Evolutionary conservation across 1,140 invertebrate genomes (phyloP), one percentile per base, ranked within the genome.

Genomic region (Antheraea pernyi): DNA sequence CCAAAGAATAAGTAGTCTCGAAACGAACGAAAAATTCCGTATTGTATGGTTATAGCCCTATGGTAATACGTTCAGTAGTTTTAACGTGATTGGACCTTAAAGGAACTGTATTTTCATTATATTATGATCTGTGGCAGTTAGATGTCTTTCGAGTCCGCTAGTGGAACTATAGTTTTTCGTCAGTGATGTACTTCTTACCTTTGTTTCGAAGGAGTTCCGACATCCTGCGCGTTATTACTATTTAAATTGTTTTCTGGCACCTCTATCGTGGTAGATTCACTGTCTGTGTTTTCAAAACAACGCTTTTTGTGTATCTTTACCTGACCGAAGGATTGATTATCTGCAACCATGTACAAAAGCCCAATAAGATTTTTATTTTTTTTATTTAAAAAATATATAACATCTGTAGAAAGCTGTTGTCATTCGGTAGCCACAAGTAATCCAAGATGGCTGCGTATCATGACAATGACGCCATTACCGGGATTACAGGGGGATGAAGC

Each of bases 221-320:
- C 46, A n/a, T 53, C 46, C 16, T 53, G 46, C 1, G 13, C 11
- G 5, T 53, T n/a, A 53, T 53, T 16, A 53, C 5, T 16, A 13
- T 53, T 53, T 53, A 16, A 53, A 53, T 6, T 9, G 2, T 53
- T 53, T 16, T 53, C 46, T n/a, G 46, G 46, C 9, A 9, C 13
- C 5, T 53, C 46, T 16, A 53, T 6, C 5, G 1, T 6, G 13
- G 46, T 53, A 53, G 46, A 53, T 42, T 70, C 65, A 11, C 46
- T 19, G 0, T 58, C 16, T 13, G 46, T 30, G 60, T 53, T 67
- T 62, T 19, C 53, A 39, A 65, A 42, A 22, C 74, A 74, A 10
- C 68, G 67, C 53, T 73, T 78, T 65, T 84, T 83, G 39, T 84
- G 79, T 42, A 84, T 79, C 19, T 66, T 77, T 9, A 84, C 82